Evolutionary conservation across 2,797 vertebrate genomes (phyloP), one percentile per base, ranked within the genome.

Genomic region (Trichosurus vulpecula): DNA sequence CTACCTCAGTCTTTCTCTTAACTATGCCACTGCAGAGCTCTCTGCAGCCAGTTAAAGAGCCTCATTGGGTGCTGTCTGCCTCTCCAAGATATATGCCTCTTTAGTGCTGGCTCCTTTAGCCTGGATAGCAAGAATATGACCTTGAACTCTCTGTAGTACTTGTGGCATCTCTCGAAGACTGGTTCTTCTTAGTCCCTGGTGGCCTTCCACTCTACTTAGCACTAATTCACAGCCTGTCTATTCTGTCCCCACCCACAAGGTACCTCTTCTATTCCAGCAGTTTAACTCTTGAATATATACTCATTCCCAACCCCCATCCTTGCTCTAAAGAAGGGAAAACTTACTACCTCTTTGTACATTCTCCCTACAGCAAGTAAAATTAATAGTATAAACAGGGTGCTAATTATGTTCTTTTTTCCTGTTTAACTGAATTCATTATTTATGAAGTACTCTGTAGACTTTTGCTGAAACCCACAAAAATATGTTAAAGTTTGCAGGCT

Each of bases 381-480:
- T 97, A 94, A 92, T 98, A 95, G 92, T 93, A 94, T 97, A 96
- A 95, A 87, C 16, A 0, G 94, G 74, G 94, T 91, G 90, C 54
- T 98, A 97, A 93, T 98, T 97, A 41, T 81, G 97, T 97, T 55
- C 54, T 91, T 95, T 58, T 98, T 87, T 74, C 92, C 96, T 94
- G 95, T 30, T 58, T 89, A 92, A 47, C 93, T 90, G 47, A 55
- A 56, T 94, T 95, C 95, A 97, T 96, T 98, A 97, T 97, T 98
- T 97, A 97, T 97, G 96, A 96, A 90, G 25, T 91, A 87, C 92
- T 95, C 10, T 57, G 13, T 55, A 95, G 91, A 94, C 66, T 98
- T 97, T 96, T 98, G 96, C 98, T 97, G 97, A 98, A 98, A 95
- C 56, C 31, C 95, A 97, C 95, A 96, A 92, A 57, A 97, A 92